Percentiles rank a stretch among this genome's conserved stretches.
These are phyloP conservation scores for Podocnemis expansa DNA, from an alignment of 2,113 vertebrate species.

Conservation along the genomic window DNA sequence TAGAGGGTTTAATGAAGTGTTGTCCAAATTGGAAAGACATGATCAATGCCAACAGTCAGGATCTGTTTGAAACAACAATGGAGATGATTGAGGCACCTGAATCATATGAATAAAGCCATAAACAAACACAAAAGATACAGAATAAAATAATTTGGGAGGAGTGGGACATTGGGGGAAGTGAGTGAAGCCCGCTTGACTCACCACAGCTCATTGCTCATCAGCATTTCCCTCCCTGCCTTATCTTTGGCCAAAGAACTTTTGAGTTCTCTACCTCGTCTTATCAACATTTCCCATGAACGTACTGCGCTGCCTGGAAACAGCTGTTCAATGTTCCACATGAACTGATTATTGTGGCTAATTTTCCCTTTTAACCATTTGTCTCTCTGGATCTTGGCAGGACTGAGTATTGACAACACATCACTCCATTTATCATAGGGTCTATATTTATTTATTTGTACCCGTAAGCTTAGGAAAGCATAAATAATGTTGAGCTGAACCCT, in stretches of 20 bases:
- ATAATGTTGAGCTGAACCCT: not conserved
- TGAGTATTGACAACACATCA: not conserved
- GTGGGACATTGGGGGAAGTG: not conserved
- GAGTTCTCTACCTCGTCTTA: not conserved
- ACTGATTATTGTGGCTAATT: not conserved
- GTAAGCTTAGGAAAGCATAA: not conserved
- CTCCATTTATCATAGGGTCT: not conserved
- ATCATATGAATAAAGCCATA: not conserved
- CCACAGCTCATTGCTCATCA: not conserved
- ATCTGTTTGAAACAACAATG: constrained; percentile 49
- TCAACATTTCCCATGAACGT: not conserved
- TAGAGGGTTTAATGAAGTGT: constrained; percentile 84
- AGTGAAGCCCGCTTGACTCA: not conserved
- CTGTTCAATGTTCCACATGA: not conserved
- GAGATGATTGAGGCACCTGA: not conserved
- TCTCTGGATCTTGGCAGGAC: not conserved
- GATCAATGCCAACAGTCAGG: accelerated
- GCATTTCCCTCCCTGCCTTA: not conserved
- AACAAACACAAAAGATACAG: not conserved
- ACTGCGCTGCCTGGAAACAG: not conserved
- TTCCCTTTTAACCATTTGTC: not conserved
- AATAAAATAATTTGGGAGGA: not conserved
- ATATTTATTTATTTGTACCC: not conserved
- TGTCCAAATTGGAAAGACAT: constrained; percentile 89
- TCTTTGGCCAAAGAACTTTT: not conserved